Evolutionary conservation across 2,797 vertebrate genomes (phyloP).

Genomic region (Tapirus indicus): DNA sequence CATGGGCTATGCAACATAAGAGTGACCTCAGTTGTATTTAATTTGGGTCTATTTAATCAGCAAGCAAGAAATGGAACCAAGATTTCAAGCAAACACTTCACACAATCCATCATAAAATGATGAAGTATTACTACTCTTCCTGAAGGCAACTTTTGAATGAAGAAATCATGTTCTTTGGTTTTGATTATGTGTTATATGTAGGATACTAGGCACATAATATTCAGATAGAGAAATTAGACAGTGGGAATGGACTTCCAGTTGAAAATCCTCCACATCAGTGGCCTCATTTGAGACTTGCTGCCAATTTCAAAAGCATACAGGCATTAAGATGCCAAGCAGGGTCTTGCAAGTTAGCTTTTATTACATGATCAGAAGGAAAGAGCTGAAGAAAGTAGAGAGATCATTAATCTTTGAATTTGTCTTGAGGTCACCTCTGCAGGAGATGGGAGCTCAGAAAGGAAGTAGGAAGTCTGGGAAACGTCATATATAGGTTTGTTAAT

Average conservation of each 20-base stretch:
- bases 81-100: not conserved
- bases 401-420: not conserved
- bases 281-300: not conserved
- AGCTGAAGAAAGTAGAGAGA: not conserved
- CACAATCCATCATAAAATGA: not conserved
- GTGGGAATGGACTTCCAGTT: not conserved
- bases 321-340: not conserved
- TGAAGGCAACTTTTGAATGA: not conserved
- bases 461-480: not conserved
- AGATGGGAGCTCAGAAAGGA: not conserved
- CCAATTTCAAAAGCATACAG: not conserved
- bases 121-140: not conserved
- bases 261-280: not conserved
- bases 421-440: not conserved
- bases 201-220: not conserved
- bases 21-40: not conserved
- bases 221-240: not conserved
- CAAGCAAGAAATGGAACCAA: not conserved
- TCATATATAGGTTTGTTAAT: not conserved
- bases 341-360: constrained; percentile 26
- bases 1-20: not conserved
- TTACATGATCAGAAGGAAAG: not conserved
- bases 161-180: not conserved
- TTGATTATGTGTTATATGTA: not conserved
- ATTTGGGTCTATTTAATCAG: constrained; percentile 1